Evolutionary conservation across 2,797 vertebrate genomes (phyloP).

Genomic region (Diplodus puntazzo): DNA sequence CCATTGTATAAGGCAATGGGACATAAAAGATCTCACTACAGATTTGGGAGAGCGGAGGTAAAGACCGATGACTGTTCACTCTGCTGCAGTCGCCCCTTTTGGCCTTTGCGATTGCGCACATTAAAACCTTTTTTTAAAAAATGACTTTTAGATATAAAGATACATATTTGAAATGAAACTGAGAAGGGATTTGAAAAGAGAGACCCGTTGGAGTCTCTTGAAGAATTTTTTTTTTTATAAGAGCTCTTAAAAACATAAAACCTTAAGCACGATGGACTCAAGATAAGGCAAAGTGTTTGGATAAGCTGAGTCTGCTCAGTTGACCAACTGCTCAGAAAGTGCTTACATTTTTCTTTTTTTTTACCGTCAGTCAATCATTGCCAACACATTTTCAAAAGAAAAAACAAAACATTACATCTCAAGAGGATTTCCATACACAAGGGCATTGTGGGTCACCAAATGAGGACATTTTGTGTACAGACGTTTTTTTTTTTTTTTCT

Average conservation of each 20-base stretch:
- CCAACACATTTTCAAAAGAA: constrained; percentile 54
- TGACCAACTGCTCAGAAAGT: constrained; percentile 83
- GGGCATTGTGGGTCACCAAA: constrained; percentile 61
- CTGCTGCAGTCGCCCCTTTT: constrained; percentile 52
- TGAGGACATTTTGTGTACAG: constrained; percentile 62
- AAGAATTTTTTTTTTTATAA: constrained; percentile 51
- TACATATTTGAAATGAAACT: constrained; percentile 66
- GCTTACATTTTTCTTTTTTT: constrained; percentile 64
- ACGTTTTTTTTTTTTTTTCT: constrained; percentile 45
- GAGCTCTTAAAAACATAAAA: constrained; percentile 79
- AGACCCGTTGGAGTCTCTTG: constrained; percentile 51
- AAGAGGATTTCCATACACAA: constrained; percentile 58
- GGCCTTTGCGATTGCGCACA: constrained; percentile 51
- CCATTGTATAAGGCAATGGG: constrained; percentile 70
- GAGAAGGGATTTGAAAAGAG: constrained; percentile 53
- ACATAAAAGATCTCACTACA: constrained; percentile 43
- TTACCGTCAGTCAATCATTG: constrained; percentile 72
- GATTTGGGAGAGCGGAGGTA: constrained; percentile 38
- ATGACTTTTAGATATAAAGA: constrained; percentile 45
- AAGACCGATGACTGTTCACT: constrained; percentile 37
- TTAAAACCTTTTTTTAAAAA: constrained; percentile 45
- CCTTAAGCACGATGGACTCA: constrained; percentile 82
- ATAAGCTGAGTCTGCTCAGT: constrained; percentile 84
- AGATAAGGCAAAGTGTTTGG: constrained; percentile 87
- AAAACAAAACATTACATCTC: constrained; percentile 46